Evolutionary conservation across 2,113 vertebrate genomes (phyloP).

Genomic region (Eleginops maclovinus): DNA sequence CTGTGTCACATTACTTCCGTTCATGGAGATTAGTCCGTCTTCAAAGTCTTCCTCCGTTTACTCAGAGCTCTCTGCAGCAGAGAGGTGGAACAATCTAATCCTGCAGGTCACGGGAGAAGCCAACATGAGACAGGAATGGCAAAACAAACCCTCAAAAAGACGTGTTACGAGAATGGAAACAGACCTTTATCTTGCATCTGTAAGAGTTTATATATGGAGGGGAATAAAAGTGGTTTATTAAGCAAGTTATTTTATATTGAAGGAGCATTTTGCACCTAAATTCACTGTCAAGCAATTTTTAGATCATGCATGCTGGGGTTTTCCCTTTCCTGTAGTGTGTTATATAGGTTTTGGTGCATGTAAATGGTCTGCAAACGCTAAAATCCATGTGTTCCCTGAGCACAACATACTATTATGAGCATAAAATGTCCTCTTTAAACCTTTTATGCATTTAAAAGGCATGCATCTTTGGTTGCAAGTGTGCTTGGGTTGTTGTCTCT

Average conservation of each 20-base stretch:
- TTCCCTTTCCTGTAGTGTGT: too few species aligned
- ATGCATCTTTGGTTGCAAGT: too few species aligned
- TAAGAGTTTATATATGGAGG: neutral
- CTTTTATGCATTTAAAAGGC: neutral
- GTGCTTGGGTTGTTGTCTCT: neutral
- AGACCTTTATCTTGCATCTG: neutral
- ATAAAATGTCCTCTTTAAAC: neutral
- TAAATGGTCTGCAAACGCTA: too few species aligned
- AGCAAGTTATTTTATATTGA: too few species aligned
- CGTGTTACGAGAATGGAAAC: neutral
- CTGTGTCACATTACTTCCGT: slow-evolving; percentile 14
- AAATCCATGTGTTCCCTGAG: too few species aligned
- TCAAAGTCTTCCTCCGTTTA: slow-evolving; percentile 18
- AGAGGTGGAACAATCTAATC: slow-evolving; percentile 2
- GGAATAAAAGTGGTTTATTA: neutral
- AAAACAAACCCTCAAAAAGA: neutral
- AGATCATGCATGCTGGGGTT: neutral
- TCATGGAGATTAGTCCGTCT: slow-evolving; percentile 14
- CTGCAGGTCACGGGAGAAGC: neutral
- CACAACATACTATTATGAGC: too few species aligned
- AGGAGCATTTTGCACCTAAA: too few species aligned
- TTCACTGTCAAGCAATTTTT: neutral
- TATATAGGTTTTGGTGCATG: too few species aligned
- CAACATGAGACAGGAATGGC: neutral
- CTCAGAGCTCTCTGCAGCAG: neutral